Percentiles rank a stretch among this genome's conserved stretches.
phyloP scores from a whole-genome alignment of 2,888 invertebrate species.

The Furcula furcula region DNA sequence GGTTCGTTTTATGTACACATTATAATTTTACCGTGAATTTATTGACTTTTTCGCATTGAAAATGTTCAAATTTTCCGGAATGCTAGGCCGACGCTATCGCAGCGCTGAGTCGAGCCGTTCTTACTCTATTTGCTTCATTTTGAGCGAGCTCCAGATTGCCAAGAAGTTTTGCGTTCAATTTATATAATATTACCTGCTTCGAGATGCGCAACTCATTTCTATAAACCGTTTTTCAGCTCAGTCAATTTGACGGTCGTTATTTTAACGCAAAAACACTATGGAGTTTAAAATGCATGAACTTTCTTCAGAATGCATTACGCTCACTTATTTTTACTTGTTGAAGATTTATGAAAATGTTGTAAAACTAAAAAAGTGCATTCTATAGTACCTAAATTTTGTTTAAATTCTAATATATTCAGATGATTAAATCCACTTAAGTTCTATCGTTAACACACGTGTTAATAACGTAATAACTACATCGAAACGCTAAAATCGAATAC shows the following conservation, averaged over 20 bases:
- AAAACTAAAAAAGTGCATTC: no score
- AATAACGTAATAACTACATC: no score
- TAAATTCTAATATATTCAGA: no score
- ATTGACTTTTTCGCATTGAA: constrained; percentile 42
- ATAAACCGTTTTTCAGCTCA: constrained; percentile 20
- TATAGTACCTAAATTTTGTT: no score
- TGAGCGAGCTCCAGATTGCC: constrained; percentile 60
- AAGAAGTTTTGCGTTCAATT: constrained; percentile 63
- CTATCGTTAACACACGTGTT: no score
- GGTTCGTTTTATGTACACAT: no score
- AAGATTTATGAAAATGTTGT: no score
- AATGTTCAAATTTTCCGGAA: constrained; percentile 51
- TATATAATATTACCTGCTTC: constrained; percentile 50
- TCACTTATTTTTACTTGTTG: no score
- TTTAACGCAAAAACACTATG: neutral
- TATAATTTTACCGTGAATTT: no score
- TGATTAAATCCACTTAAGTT: no score
- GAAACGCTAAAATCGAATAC: neutral
- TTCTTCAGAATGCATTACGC: no score
- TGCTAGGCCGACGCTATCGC: constrained; percentile 55
- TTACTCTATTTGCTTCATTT: constrained; percentile 66
- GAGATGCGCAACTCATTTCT: constrained; percentile 38
- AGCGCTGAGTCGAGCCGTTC: constrained; percentile 41
- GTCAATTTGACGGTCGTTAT: constrained; percentile 31
- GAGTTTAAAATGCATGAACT: neutral